Base-by-base conservation (phyloP, 2,797 vertebrate genomes). In the Bryconaethiops microstoma region DNA sequence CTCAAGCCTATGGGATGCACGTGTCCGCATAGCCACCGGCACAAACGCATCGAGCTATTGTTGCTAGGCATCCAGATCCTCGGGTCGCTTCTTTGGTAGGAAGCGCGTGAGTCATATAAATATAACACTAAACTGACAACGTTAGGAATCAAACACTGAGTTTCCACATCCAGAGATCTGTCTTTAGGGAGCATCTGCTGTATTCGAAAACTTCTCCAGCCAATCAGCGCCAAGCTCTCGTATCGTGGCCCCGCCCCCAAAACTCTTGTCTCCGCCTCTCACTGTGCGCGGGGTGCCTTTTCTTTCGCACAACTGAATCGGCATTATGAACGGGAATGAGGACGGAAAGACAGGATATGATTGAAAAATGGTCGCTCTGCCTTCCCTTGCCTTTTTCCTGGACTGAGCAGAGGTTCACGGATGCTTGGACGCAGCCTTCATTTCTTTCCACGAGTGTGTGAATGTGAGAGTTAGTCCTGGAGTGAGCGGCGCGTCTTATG, bases 131-230 rank as follows among this genome's bases (percentile, higher is more conserved):
- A 10, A 17, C n/a, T 5, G 5, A 6, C 13, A 52, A n/a, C 2
- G 8, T 7, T 23, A 5, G 16, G 3, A 35, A 62, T 19, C 23
- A 21, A 59, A 75, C 8, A 16, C 2, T 3, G 9, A 25, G 3
- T 13, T 16, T 63, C 2, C 0, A 75, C 19, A 75, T 39, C 45
- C 48, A 71, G 29, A 57, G n/a, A 59, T 14, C 55, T 40, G 67
- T 79, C 52, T 77, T 80, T 78, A 48, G 77, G 76, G 68, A 63
- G 79, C 78, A 70, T 88, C 40, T n/a, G 45, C 48, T 82, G 77
- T 82, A 45, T 94, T 94, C 92, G 91, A 95, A 95, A 94, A 93
- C 90, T 92, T 92, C 77, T 10, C 50, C 13, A 83, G 74, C 94
- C 94, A 94, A 95, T 94, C 85, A 10, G 42, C 0, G 64, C 0